phyloP scores from a whole-genome alignment of 2,797 vertebrate genomes.

The Sciurus vulgaris region DNA sequence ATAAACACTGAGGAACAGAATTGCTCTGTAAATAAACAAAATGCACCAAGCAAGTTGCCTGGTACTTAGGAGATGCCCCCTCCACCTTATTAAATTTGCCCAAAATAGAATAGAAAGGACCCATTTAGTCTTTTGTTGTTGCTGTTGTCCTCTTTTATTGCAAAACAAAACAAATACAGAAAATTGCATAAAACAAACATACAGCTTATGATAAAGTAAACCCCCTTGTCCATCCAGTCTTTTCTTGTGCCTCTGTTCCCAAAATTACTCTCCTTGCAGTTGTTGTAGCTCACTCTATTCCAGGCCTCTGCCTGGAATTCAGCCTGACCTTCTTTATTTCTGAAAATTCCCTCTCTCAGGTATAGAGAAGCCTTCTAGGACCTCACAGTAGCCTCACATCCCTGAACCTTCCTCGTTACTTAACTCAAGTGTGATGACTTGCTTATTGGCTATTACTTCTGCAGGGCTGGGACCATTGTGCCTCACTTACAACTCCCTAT shows the following conservation, averaged over 20 bases:
- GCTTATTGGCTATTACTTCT: background rate
- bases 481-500: background rate
- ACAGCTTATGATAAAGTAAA: no score
- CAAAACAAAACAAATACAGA: no score
- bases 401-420: background rate
- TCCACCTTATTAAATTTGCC: background rate
- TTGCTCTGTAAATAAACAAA: conserved; percentile 68
- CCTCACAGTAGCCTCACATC: background rate
- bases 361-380: background rate
- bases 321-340: background rate
- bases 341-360: background rate
- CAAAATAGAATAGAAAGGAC: conserved; percentile 44
- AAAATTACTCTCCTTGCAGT: background rate
- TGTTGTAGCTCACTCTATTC: conserved; percentile 18
- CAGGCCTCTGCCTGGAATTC: background rate
- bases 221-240: background rate
- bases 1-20: conserved; percentile 47
- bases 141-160: no score
- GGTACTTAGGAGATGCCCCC: background rate
- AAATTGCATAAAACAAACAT: no score
- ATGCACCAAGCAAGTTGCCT: conserved; percentile 28
- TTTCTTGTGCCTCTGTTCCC: conserved; percentile 3
- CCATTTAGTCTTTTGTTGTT: background rate
- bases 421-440: background rate
- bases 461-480: background rate